Evolutionary conservation across 2,888 invertebrate species (phyloP), one percentile per base, ranked within the genome.

Genomic region (Anarsia innoxiella): DNA sequence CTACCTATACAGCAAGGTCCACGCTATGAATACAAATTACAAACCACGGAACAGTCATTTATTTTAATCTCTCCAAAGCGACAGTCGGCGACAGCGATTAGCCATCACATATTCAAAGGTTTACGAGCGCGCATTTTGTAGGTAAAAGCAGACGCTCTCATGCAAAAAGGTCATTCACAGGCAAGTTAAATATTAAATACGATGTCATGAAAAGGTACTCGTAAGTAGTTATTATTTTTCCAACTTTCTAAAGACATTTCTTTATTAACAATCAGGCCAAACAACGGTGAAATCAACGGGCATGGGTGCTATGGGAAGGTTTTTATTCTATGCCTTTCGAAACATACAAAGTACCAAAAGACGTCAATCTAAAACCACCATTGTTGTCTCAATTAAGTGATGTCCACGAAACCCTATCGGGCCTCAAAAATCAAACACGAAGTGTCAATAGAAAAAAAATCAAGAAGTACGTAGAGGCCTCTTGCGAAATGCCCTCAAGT

Each of bases 361-460:
- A 27, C 13, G 31, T 42, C 39, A 41, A 46, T 35, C 40, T 42
- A 36, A 31, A 35, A n/a, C 12, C 32, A 27, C 32, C 45, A 52
- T 50, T 51, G 50, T 56, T 50, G 49, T 49, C 56, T 61, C 59
- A 61, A 74, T 68, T 68, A 65, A 69, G 66, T 65, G 66, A 61
- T 64, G 55, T 64, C 65, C 56, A 51, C 51, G 62, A 55, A 74
- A 74, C 77, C 79, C 75, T 68, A 75, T 61, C 67, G 68, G 66
- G 78, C 80, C 78, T 71, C 79, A 74, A 68, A 73, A 71, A 68
- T 64, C 68, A 73, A 36, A 53, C 67, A 69, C 19, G 8, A 8
- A 19, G 59, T 56, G 59, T 62, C 35, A 39, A 39, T 39, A 39
- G 39, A 12, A 31, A 67, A 72, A 76, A 73, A 71, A 70, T 67